These are phyloP conservation scores for Numenius arquata DNA, from an alignment of 2,113 vertebrate species.

Conservation along the genomic window DNA sequence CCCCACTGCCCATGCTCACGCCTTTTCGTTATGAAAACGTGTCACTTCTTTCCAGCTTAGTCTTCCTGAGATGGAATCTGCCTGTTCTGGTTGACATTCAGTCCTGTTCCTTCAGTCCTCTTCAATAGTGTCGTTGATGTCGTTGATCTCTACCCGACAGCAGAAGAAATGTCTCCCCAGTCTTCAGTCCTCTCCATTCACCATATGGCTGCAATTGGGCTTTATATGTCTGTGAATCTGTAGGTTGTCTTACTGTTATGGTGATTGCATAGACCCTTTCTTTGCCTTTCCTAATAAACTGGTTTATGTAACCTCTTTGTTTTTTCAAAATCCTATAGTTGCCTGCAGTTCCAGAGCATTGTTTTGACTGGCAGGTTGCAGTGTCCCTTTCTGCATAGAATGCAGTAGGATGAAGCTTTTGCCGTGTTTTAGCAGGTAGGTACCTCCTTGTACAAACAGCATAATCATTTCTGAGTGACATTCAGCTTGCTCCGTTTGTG, in stretches of 20 bases:
- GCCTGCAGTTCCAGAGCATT: neutral
- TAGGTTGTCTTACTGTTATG: neutral
- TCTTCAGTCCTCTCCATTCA: neutral
- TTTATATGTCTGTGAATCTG: neutral
- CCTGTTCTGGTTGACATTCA: neutral
- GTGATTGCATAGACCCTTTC: neutral
- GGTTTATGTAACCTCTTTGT: neutral
- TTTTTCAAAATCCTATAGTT: neutral
- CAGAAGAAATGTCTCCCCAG: neutral
- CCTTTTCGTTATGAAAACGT: neutral
- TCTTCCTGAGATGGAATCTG: neutral
- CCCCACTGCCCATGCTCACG: neutral
- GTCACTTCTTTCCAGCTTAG: neutral
- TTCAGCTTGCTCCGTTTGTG: neutral
- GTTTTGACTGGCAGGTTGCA: neutral
- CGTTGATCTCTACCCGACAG: rapidly evolving
- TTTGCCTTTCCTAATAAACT: neutral
- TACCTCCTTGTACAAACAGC: neutral
- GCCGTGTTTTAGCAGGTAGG: neutral
- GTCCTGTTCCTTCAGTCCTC: neutral
- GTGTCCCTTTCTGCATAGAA: neutral
- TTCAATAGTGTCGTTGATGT: neutral
- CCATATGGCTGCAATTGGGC: neutral
- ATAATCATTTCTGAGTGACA: neutral
- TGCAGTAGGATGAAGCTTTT: neutral